Conservation (phyloP, 1,140 invertebrate genomes). For the Drosophila tsacasi region DNA sequence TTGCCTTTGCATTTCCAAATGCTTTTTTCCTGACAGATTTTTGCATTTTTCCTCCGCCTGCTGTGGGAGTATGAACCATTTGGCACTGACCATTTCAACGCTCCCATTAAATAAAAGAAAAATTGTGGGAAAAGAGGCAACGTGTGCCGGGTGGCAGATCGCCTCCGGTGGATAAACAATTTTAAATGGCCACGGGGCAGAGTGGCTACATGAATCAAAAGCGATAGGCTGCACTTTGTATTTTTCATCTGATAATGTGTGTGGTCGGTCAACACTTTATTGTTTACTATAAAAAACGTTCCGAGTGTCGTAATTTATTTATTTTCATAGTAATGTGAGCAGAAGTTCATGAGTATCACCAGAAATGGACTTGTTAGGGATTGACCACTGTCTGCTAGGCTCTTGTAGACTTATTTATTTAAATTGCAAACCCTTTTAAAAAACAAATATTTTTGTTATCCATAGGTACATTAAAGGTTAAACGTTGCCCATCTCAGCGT, state of each 20-base stretch:
- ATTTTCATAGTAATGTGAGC: slow-evolving; percentile 4
- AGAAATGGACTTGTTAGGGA: neutral
- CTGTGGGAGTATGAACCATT: slow-evolving; percentile 38
- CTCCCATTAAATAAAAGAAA: slow-evolving; percentile 37
- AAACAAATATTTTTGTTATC: neutral
- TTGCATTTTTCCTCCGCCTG: slow-evolving; percentile 4
- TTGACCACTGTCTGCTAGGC: neutral
- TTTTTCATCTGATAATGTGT: slow-evolving; percentile 22
- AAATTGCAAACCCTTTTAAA: neutral
- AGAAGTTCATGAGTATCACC: neutral
- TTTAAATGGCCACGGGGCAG: slow-evolving; percentile 34
- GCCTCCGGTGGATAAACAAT: slow-evolving; percentile 48
- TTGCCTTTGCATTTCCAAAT: slow-evolving; percentile 27
- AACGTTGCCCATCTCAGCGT: neutral
- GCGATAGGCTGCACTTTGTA: slow-evolving; percentile 18
- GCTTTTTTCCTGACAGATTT: slow-evolving; percentile 34
- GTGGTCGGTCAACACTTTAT: slow-evolving; percentile 7
- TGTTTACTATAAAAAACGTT: slow-evolving; percentile 12
- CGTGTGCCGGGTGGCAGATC: slow-evolving; percentile 20
- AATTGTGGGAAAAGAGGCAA: slow-evolving; percentile 19
- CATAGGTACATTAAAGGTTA: too few relatives aligned
- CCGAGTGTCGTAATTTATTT: slow-evolving; percentile 20
- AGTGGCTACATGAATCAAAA: slow-evolving; percentile 26
- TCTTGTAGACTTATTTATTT: neutral
- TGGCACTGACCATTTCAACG: slow-evolving; percentile 48